These are phyloP conservation scores for Scaptomyza polygonia DNA, from an alignment of 2,888 invertebrate genomes.

Conservation along the genomic window DNA sequence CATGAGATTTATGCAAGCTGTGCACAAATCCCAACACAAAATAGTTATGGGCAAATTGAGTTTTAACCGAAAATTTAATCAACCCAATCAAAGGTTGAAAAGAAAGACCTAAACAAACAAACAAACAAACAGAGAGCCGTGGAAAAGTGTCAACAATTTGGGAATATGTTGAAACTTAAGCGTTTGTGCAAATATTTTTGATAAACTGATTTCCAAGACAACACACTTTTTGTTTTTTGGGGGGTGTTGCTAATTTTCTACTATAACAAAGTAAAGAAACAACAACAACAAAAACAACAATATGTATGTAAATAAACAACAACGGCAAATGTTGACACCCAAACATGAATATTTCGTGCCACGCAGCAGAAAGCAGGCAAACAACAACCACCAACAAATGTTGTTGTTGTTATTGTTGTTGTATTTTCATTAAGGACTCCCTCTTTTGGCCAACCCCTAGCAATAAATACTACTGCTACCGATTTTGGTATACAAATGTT, in stretches of 20 bases:
- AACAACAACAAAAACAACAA: constrained; percentile 14
- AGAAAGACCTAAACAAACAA: constrained; percentile 65
- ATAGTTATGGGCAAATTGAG: constrained; percentile 31
- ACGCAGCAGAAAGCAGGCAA: constrained; percentile 16
- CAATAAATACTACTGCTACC: constrained; percentile 39
- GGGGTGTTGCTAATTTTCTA: constrained; percentile 68
- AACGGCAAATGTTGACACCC: constrained; percentile 65
- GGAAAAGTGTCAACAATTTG: constrained; percentile 64
- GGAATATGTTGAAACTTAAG: constrained; percentile 59
- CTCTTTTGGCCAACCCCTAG: constrained; percentile 39
- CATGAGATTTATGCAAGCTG: constrained; percentile 1
- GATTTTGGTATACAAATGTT: constrained; percentile 47
- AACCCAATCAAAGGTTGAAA: constrained; percentile 29
- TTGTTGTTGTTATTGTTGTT: constrained; percentile 36
- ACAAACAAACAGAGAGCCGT: background rate
- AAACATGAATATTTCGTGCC: constrained; percentile 35
- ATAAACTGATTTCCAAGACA: constrained; percentile 64
- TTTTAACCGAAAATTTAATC: constrained; percentile 19
- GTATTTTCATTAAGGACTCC: constrained; percentile 37
- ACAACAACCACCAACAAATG: constrained; percentile 63
- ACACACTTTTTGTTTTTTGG: constrained; percentile 34
- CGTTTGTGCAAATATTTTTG: constrained; percentile 74
- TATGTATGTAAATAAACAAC: constrained; percentile 55
- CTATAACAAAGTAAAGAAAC: constrained; percentile 36
- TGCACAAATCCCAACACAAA: background rate